These are phyloP conservation scores for Emberiza fucata DNA, from an alignment of 2,113 vertebrate species.

Conservation along the genomic window DNA sequence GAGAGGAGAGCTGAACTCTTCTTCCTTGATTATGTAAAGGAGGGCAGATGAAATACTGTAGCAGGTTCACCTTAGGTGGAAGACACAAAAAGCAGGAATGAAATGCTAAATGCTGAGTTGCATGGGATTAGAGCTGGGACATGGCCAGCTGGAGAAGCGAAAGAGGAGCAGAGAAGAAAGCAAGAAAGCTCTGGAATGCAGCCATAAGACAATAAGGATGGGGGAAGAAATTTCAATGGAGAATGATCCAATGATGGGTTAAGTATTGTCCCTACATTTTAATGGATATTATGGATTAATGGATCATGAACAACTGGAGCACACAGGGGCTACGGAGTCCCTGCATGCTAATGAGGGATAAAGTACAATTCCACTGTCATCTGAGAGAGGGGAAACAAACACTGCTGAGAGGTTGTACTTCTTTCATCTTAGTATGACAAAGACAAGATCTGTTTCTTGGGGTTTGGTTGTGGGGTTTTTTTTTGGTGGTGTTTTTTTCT, in stretches of 20 bases:
- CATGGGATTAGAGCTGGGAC: neutral
- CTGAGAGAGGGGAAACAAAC: neutral
- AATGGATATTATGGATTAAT: neutral
- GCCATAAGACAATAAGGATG: neutral
- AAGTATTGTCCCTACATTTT: neutral
- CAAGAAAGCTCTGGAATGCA: neutral
- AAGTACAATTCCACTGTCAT: neutral
- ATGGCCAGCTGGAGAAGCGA: neutral
- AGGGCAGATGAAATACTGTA: neutral
- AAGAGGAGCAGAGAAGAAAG: neutral
- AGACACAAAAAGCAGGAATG: neutral
- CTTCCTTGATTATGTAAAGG: neutral
- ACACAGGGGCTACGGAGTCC: neutral
- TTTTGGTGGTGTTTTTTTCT: too few species aligned
- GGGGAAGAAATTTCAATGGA: neutral
- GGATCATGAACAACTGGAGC: neutral
- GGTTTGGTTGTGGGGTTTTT: rapidly evolving
- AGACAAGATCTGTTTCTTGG: neutral
- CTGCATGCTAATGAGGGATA: neutral
- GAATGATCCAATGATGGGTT: neutral
- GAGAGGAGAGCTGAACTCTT: neutral
- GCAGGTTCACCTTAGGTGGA: neutral
- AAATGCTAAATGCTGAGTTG: neutral
- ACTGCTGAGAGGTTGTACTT: neutral
- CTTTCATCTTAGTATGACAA: neutral